Evolutionary conservation across 2,888 invertebrate species (phyloP).

Genomic region (Trissoscelio sp.): DNA sequence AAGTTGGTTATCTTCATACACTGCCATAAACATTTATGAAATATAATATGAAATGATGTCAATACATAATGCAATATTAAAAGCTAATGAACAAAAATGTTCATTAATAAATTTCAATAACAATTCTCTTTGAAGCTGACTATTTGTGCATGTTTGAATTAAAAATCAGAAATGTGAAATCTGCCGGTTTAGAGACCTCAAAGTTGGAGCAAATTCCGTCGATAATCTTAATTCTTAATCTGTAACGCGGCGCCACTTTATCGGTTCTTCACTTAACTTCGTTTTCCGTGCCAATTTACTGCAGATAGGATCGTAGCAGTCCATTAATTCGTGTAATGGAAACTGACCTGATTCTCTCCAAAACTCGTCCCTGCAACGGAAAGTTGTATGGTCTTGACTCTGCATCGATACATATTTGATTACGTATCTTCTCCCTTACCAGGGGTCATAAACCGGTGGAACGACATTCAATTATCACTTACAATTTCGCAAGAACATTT

Average conservation of each 20-base stretch:
- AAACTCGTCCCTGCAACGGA: conserved; percentile 38
- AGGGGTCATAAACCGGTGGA: conserved; percentile 15
- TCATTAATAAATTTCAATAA: too few species aligned
- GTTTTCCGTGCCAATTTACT: conserved; percentile 57
- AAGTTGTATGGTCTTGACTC: conserved; percentile 31
- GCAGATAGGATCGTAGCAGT: conserved; percentile 55
- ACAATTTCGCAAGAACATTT: conserved; percentile 40
- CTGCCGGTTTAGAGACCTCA: conserved; percentile 4
- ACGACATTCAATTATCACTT: conserved; percentile 36
- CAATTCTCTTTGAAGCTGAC: too few species aligned
- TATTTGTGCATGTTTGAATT: too few species aligned
- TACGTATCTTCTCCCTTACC: conserved; percentile 3
- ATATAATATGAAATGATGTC: too few species aligned
- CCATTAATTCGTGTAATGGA: conserved; percentile 59
- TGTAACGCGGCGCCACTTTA: conserved; percentile 46
- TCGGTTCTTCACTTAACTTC: conserved; percentile 50
- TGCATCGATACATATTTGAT: conserved; percentile 10
- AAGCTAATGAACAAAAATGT: too few species aligned
- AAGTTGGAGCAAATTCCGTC: conserved; percentile 18
- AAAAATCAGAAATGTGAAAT: neutral
- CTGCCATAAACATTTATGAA: too few species aligned
- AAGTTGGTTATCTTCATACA: too few species aligned
- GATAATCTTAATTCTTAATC: conserved; percentile 48
- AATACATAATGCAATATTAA: too few species aligned
- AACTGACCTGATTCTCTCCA: conserved; percentile 50